Percentiles rank a stretch among this genome's conserved stretches.
Evolutionary conservation across 1,140 invertebrate genomes (phyloP).

Genomic region (Dendroctonus valens): DNA sequence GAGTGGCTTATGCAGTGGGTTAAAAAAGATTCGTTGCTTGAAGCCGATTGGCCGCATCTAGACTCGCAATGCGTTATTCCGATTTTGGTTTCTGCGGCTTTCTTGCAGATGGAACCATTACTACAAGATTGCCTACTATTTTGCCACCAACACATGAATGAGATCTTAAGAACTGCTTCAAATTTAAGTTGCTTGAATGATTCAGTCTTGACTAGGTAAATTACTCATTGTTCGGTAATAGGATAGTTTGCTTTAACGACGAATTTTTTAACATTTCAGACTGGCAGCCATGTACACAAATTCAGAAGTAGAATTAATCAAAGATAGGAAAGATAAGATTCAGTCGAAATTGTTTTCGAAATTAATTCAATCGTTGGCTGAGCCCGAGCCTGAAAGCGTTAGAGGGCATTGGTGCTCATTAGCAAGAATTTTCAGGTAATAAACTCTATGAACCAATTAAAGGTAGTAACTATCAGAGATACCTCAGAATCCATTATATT

Average conservation of each 20-base stretch:
- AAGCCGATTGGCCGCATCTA: conserved; percentile 68
- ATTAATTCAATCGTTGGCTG: conserved; percentile 71
- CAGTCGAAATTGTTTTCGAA: conserved; percentile 80
- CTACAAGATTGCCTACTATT: conserved; percentile 78
- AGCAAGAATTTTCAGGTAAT: conserved; percentile 62
- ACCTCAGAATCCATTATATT: too few relatives aligned
- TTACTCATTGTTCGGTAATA: neutral
- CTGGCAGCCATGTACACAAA: conserved; percentile 79
- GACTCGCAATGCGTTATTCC: conserved; percentile 86
- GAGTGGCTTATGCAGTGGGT: conserved; percentile 98
- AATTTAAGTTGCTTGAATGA: conserved; percentile 83
- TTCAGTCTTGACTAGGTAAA: conserved; percentile 66
- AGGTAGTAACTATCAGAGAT: conserved; percentile 46
- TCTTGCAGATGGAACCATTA: conserved; percentile 89
- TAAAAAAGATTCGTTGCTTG: conserved; percentile 66
- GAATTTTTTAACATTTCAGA: conserved; percentile 49
- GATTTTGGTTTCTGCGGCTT: conserved; percentile 89
- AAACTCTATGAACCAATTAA: neutral
- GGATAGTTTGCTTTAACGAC: conserved; percentile 1
- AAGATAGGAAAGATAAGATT: conserved; percentile 80
- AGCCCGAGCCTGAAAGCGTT: conserved; percentile 67
- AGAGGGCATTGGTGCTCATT: conserved; percentile 77
- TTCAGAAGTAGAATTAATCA: conserved; percentile 70
- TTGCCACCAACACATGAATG: conserved; percentile 76
- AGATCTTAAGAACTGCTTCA: conserved; percentile 73